Evolutionary conservation across 2,888 invertebrate genomes (phyloP).

Genomic region (Sminthurinus aureus): DNA sequence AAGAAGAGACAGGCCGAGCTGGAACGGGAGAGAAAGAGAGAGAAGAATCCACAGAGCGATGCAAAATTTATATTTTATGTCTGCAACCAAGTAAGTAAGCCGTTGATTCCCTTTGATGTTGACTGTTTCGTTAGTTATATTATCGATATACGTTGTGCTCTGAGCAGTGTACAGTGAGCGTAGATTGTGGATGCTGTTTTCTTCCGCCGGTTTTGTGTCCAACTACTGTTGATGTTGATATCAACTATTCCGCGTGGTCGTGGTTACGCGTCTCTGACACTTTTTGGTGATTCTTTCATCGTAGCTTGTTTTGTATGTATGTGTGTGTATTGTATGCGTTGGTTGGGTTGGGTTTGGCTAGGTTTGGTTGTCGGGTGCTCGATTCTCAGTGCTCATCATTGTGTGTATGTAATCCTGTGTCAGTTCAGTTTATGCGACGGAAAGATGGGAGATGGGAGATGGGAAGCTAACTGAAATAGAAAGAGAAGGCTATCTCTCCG

Average conservation of each 20-base stretch:
- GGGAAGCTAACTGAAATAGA: no score
- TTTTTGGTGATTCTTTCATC: conserved; percentile 9
- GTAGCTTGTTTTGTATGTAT: not conserved
- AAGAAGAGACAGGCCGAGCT: no score
- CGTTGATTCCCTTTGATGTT: conserved; percentile 17
- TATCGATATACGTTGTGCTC: not conserved
- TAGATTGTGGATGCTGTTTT: no score
- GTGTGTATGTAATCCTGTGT: not conserved
- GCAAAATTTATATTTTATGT: conserved; percentile 19
- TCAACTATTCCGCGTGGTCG: not conserved
- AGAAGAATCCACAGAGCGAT: conserved; percentile 3
- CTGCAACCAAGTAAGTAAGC: not conserved
- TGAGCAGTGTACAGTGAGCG: not conserved
- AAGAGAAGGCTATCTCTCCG: no score
- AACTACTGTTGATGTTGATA: no score
- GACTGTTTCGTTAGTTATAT: not conserved
- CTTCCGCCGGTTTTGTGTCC: not conserved
- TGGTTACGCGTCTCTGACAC: not conserved
- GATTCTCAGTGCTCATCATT: not conserved
- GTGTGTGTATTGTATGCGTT: not conserved
- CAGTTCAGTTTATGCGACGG: not conserved
- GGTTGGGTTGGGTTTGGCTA: no score
- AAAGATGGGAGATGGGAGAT: no score
- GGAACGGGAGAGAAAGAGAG: no score
- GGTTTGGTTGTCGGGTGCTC: no score